Percentiles rank a stretch among this genome's conserved stretches.
These are phyloP conservation scores for Xestia xanthographa DNA, from an alignment of 2,888 invertebrate species.

Conservation along the genomic window DNA sequence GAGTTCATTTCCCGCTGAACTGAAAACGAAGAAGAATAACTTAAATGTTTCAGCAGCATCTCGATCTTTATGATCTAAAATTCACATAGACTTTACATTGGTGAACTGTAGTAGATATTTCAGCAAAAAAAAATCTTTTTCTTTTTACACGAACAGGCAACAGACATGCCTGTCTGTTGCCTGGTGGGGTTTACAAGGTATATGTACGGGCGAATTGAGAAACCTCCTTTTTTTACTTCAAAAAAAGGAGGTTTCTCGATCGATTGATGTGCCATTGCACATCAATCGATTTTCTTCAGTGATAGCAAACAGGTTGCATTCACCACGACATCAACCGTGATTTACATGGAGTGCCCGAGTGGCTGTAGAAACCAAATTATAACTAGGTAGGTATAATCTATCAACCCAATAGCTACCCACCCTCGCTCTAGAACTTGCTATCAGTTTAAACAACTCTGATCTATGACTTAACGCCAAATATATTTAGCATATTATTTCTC, in stretches of 20 bases:
- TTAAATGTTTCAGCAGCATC: slow-evolving; percentile 11
- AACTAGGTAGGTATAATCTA: background rate
- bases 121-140: background rate
- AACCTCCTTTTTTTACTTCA: no score
- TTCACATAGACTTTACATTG: no score
- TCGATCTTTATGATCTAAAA: background rate
- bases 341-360: background rate
- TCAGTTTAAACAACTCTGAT: slow-evolving; percentile 36
- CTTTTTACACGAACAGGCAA: background rate
- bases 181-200: no score
- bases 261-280: no score
- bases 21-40: slow-evolving; percentile 48
- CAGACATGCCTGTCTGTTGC: no score
- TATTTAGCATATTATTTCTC: slow-evolving; percentile 43
- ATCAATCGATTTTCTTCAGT: background rate
- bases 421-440: background rate
- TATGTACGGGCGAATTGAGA: no score
- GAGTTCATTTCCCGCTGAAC: slow-evolving; percentile 33
- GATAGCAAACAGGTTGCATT: background rate
- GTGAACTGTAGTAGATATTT: background rate
- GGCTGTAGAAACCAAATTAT: slow-evolving; percentile 3
- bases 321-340: background rate
- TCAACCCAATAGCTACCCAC: background rate
- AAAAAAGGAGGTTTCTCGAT: no score
- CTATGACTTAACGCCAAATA: slow-evolving; percentile 30